A percentile compares a stretch with the other conserved stretches of the same genome.
These are phyloP conservation scores for Lasioglossum leucozonium DNA, from an alignment of 2,888 invertebrate species.

Conservation along the genomic window DNA sequence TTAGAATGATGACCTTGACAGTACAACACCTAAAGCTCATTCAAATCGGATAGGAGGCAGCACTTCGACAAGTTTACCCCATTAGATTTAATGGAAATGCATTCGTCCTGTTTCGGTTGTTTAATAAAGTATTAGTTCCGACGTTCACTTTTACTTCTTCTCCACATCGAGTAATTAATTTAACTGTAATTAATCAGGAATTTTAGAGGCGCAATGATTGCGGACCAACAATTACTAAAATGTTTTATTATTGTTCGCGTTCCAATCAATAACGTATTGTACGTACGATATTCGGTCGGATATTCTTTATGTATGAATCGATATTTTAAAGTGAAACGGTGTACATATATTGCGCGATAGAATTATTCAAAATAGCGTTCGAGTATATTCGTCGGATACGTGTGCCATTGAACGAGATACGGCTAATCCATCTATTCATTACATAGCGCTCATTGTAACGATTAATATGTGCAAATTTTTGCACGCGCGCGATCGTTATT, in stretches of 20 bases:
- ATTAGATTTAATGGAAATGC: background rate
- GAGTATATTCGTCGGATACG: background rate
- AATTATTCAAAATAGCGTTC: background rate
- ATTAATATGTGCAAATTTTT: background rate
- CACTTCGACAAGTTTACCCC: too few species aligned
- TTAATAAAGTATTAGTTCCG: background rate
- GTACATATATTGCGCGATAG: slow-evolving; percentile 54
- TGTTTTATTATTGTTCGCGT: slow-evolving; percentile 15
- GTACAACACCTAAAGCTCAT: too few species aligned
- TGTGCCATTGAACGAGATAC: background rate
- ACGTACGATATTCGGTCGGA: background rate
- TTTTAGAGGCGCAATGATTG: background rate
- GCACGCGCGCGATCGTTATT: background rate
- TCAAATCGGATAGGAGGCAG: too few species aligned
- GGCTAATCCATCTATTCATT: background rate
- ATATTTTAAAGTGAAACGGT: slow-evolving; percentile 63
- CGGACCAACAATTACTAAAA: background rate
- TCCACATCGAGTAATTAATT: background rate
- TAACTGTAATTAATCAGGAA: background rate
- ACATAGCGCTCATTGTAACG: background rate
- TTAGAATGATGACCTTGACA: too few species aligned
- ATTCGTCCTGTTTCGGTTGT: background rate
- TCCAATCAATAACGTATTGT: slow-evolving; percentile 5
- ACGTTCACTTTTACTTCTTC: background rate
- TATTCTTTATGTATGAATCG: slow-evolving; percentile 18